A percentile compares a stretch with the other conserved stretches of the same genome.
Evolutionary conservation across 92 coral and sea anemone species (phyloP).

Genomic region (Desmophyllum pertusum): DNA sequence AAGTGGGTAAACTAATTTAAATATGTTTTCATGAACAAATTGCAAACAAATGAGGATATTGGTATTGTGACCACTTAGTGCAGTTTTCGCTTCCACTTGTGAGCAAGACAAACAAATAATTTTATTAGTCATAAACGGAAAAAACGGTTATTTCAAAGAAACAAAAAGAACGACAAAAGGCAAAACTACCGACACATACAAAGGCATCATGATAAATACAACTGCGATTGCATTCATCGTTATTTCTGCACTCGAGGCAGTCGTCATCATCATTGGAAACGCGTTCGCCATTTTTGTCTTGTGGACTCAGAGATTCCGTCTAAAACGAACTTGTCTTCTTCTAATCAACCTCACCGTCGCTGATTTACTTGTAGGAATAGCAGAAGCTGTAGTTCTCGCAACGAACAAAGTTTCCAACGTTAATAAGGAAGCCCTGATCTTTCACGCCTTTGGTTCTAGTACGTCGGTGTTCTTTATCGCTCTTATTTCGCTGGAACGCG

Average conservation of each 20-base stretch:
- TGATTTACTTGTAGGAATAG: slow-evolving; percentile 20
- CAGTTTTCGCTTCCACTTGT: no score
- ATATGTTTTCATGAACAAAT: no score
- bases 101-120: no score
- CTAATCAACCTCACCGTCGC: slow-evolving; percentile 23
- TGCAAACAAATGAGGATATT: no score
- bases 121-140: no score
- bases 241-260: neutral
- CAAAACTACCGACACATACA: no score
- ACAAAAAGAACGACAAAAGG: no score
- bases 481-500: slow-evolving; percentile 18
- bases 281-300: slow-evolving; percentile 12
- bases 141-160: no score
- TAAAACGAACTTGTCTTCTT: neutral
- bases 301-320: neutral
- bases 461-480: neutral
- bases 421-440: no score
- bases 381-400: neutral
- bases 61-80: no score
- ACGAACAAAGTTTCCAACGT: neutral
- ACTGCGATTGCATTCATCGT: neutral
- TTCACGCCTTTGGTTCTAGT: neutral
- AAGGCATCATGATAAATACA: neutral
- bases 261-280: slow-evolving; percentile 8
- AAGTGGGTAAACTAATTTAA: no score